Evolutionary conservation across 2,797 vertebrate genomes (phyloP).

Genomic region (Harpagifer antarcticus): DNA sequence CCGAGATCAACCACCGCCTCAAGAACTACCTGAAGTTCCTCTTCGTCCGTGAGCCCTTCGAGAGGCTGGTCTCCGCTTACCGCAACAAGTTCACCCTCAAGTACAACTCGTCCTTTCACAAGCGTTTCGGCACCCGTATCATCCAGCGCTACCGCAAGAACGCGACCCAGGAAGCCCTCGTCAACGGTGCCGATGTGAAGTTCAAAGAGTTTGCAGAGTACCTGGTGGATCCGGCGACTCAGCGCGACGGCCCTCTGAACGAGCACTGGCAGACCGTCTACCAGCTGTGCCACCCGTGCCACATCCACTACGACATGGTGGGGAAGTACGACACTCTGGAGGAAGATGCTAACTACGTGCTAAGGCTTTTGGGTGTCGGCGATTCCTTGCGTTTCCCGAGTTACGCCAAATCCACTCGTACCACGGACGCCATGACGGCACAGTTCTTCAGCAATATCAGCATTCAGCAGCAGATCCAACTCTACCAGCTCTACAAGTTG

Average conservation of each 20-base stretch:
- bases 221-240: constrained; percentile 93
- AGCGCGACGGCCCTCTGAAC: constrained; percentile 94
- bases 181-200: constrained; percentile 90
- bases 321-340: constrained; percentile 98
- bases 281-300: constrained; percentile 97
- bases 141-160: constrained; percentile 95
- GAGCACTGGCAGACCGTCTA: constrained; percentile 98
- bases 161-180: constrained; percentile 93
- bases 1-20: constrained; percentile 98
- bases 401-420: constrained; percentile 97
- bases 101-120: constrained; percentile 98
- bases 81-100: constrained; percentile 99
- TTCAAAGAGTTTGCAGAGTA: constrained; percentile 96
- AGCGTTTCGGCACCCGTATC: constrained; percentile 96
- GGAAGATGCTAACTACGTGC: constrained; percentile 93
- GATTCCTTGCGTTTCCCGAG: constrained; percentile 93
- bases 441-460: constrained; percentile 99
- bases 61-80: constrained; percentile 97
- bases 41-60: constrained; percentile 97
- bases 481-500: constrained; percentile 97
- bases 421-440: constrained; percentile 97
- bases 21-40: constrained; percentile 99
- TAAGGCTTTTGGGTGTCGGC: constrained; percentile 90
- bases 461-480: constrained; percentile 90
- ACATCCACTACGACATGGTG: constrained; percentile 97